Evolutionary conservation across 2,888 invertebrate species (phyloP).

Genomic region (Pyrgus malvae): DNA sequence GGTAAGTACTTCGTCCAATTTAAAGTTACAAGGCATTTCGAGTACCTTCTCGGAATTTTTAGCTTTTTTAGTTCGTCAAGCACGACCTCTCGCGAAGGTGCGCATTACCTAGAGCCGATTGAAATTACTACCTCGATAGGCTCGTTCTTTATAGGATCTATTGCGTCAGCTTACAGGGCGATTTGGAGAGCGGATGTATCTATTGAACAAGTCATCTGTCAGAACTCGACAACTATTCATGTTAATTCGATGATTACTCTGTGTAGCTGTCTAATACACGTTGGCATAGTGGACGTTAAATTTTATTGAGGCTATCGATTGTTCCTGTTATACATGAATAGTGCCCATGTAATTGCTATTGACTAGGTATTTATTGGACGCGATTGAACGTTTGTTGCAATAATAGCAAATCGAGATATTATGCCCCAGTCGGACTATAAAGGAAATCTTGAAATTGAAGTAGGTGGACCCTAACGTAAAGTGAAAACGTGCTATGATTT

Average conservation of each 20-base stretch:
- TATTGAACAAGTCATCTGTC: constrained; percentile 57
- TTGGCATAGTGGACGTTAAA: constrained; percentile 23
- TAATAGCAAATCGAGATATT: constrained; percentile 19
- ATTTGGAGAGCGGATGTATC: constrained; percentile 18
- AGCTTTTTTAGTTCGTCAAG: constrained; percentile 2
- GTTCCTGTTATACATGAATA: constrained; percentile 25
- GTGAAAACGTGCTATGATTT: no score
- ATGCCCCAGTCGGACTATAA: constrained; percentile 1
- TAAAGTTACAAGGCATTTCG: constrained; percentile 1
- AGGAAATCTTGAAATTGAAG: constrained; percentile 8
- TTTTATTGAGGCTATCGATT: constrained; percentile 25
- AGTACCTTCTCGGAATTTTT: not conserved
- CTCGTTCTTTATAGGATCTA: constrained; percentile 5
- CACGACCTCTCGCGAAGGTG: constrained; percentile 3
- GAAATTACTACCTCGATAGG: constrained; percentile 2
- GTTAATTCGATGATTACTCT: constrained; percentile 58
- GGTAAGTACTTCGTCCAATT: not conserved
- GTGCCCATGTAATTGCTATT: constrained; percentile 21
- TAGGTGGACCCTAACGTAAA: no score
- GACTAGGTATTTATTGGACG: constrained; percentile 26
- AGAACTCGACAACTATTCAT: constrained; percentile 56
- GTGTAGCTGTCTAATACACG: constrained; percentile 34
- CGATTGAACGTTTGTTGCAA: constrained; percentile 10
- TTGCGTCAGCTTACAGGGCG: constrained; percentile 5
- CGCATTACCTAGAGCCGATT: constrained; percentile 9